Base-by-base conservation (phyloP, 2,113 vertebrate species). In the Lamprotornis superbus region DNA sequence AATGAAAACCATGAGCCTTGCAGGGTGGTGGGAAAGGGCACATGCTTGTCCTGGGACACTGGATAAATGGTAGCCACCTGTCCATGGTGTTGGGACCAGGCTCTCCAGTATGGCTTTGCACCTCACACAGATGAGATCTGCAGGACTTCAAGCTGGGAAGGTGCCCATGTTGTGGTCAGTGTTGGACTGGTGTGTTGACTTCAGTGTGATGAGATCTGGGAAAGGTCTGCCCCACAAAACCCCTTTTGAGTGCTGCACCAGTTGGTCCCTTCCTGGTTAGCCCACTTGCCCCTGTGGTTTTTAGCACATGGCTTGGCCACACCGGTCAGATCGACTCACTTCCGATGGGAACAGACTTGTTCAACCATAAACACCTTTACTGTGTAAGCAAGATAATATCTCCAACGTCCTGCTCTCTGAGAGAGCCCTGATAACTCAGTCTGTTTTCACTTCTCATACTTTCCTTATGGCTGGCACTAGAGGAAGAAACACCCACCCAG, bases 321-420 rank as follows among this genome's bases (percentile, higher is more conserved):
- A 7, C 13, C 0, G 11, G 12, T 78, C 69, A 73, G 88, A 55
- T 28, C 12, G 12, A 93, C 46, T 94, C 91, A 83, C 28, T 75
- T 19, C 46, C 59, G 55, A 55, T 15, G 3, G 69, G 79, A 96
- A 60, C 14, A 90, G 80, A 28, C 60, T 78, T 8, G 10, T 80
- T 94, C 69, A 83, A 19, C 56, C 64, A 75, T 83, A 61, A 95
- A 90, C 69, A 89, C 53, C 52, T 94, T 89, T 87, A 78, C 83
- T 76, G 65, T 31, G 37, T 57, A 87, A 94, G 61, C 47, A 11
- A 90, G 92, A 87, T 74, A 63, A 27, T 70, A 82, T 89, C 89
- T 92, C 64, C 57, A 56, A 4, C 1, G 20, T 40, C 24, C 76
- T 60, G 52, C 55, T 63, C 37, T 70, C 35, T 0, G 4, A 85